phyloP scores from a whole-genome alignment of 2,797 vertebrate genomes.

The Gymnothorax javanicus region DNA sequence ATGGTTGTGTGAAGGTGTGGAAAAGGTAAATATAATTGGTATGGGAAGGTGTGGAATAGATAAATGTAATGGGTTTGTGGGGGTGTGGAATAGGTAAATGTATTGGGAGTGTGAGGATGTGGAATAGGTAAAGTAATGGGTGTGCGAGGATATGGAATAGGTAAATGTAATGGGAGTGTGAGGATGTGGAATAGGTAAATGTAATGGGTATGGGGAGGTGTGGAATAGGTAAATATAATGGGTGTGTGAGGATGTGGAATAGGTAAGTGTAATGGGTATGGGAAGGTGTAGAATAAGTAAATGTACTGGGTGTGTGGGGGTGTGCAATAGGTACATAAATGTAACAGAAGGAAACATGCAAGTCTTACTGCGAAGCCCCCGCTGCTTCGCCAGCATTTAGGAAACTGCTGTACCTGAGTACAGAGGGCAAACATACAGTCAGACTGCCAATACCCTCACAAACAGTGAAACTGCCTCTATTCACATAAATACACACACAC shows the following conservation, averaged over 20 bases:
- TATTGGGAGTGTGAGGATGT: too few species aligned
- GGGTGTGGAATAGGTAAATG: too few species aligned
- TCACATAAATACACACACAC: background rate
- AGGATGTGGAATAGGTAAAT: background rate
- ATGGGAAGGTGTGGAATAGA: too few species aligned
- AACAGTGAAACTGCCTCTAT: background rate
- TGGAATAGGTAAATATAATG: background rate
- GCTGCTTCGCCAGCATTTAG: constrained; percentile 87
- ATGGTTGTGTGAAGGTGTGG: too few species aligned
- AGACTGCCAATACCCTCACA: background rate
- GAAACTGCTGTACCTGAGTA: constrained; percentile 79
- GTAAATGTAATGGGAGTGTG: background rate
- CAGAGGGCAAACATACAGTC: background rate
- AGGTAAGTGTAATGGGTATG: background rate
- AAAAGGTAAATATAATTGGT: too few species aligned
- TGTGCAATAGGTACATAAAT: constrained; percentile 19
- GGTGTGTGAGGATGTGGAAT: background rate
- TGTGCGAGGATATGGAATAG: too few species aligned
- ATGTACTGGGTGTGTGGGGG: background rate
- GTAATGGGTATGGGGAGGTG: background rate
- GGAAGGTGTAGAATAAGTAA: background rate
- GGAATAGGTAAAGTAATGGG: background rate
- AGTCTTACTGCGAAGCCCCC: constrained; percentile 83
- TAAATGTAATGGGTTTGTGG: too few species aligned
- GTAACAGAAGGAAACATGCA: constrained; percentile 34